Evolutionary conservation across 2,888 invertebrate genomes (phyloP), one percentile per base, ranked within the genome.

Genomic region (Cetonia aurata): DNA sequence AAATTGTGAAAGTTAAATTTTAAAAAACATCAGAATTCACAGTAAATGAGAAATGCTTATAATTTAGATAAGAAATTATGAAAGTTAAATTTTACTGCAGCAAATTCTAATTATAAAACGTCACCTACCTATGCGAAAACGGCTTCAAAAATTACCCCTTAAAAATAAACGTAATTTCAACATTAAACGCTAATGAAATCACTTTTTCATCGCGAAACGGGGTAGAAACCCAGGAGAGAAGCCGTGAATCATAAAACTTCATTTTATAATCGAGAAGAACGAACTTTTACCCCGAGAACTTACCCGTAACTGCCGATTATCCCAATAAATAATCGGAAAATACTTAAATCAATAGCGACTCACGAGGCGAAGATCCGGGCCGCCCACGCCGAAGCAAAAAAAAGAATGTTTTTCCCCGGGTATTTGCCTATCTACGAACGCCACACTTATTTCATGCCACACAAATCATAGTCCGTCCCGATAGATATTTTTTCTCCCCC

Each of bases 391-490:
- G 48, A 31, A 41, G 37, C 13, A 13, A 37, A 13, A 37, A 37
- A 56, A n/a, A 6, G 53, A 71, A 68, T 60, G 59, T 62, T 52
- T 68, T 25, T 25, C 37, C 55, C 53, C 53, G 25, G 67, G 53
- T 60, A 71, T 71, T 71, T 71, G 67, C 67, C 53, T 71, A 71
- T 62, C 68, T 53, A 15, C 42, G 57, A 17, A 44, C 67, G 59
- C 67, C 57, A 15, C 59, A 48, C 59, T 57, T 68, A 72, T 74
- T 72, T 72, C 70, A 50, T 33, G 74, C 71, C 68, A 72, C 74
- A 74, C 74, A 74, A 74, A 74, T 74, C 74, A 74, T 67, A 41
- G 50, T 50, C 65, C 25, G 25, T 25, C 52, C 52, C 71, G 72
- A 72, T 71, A 66, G 72, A 71, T 71, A 68, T 72, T 74, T 72